Conservation (phyloP, 2,888 invertebrate genomes). For the Lissonota sp. region DNA sequence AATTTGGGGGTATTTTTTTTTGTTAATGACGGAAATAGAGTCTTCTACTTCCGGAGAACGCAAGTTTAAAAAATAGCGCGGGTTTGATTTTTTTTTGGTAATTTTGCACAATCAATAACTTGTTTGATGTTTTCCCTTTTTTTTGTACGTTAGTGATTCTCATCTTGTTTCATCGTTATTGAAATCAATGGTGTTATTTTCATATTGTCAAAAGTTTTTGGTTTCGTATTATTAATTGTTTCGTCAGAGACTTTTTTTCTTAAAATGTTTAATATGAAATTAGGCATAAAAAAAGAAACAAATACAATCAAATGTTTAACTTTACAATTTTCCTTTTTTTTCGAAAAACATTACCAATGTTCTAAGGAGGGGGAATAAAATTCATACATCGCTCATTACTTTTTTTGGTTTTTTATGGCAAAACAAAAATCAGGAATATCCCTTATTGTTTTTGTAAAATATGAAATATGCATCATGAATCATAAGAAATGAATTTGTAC, state of each 20-base stretch:
- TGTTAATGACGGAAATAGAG: background rate
- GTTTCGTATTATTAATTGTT: background rate
- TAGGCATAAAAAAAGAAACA: background rate
- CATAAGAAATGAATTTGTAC: no score
- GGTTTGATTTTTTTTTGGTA: background rate
- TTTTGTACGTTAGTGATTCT: background rate
- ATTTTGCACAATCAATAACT: background rate
- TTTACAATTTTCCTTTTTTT: no score
- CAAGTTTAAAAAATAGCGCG: slow-evolving; percentile 26
- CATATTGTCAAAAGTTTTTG: background rate
- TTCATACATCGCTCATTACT: no score
- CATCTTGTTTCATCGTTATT: background rate
- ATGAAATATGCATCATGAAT: no score
- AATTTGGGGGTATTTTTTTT: background rate
- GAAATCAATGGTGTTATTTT: background rate
- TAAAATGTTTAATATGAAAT: background rate
- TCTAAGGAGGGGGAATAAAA: no score
- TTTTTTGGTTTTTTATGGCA: no score
- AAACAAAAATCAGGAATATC: no score
- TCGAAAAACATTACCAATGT: no score
- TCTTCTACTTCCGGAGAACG: slow-evolving; percentile 21
- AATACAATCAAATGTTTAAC: no score
- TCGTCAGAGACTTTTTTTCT: background rate
- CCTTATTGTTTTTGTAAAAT: no score
- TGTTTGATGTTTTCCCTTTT: background rate